Evolutionary conservation across 2,888 invertebrate species (phyloP).

Genomic region (Xanthorhoe spadicearia): DNA sequence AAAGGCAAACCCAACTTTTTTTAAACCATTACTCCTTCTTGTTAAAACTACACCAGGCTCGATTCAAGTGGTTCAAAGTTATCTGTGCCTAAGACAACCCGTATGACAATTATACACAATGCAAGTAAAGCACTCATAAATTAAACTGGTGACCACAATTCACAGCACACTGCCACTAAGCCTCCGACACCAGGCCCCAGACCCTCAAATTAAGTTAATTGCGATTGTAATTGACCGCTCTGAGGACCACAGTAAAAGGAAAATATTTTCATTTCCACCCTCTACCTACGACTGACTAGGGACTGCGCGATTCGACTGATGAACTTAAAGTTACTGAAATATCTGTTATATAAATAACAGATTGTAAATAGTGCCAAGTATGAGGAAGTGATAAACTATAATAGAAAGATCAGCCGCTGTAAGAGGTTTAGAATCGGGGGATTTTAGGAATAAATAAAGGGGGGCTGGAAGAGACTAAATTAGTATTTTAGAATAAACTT

Average conservation of each 20-base stretch:
- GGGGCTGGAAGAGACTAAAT: constrained; percentile 26
- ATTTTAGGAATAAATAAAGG: constrained; percentile 12
- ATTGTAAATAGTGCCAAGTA: not conserved
- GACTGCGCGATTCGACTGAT: constrained; percentile 9
- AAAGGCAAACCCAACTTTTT: too few relatives aligned
- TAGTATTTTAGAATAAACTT: too few relatives aligned
- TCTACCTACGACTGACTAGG: constrained; percentile 20
- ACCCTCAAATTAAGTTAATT: constrained; percentile 78
- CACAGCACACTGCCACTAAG: constrained; percentile 64
- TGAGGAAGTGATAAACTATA: not conserved
- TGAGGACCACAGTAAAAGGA: constrained; percentile 69
- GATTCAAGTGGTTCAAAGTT: too few relatives aligned
- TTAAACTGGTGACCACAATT: constrained; percentile 53
- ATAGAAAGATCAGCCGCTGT: not conserved
- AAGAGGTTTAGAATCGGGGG: not conserved
- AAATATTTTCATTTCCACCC: constrained; percentile 68
- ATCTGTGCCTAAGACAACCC: not conserved
- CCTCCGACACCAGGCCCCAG: constrained; percentile 58
- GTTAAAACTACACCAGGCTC: too few relatives aligned
- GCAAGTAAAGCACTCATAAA: constrained; percentile 39
- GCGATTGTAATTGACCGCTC: constrained; percentile 73
- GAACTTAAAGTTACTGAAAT: not conserved
- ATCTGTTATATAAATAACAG: not conserved
- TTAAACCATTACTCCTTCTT: too few relatives aligned
- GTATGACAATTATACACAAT: not conserved